A percentile compares a stretch with the other conserved stretches of the same genome.
Evolutionary conservation across 2,113 vertebrate species (phyloP).

Genomic region (Daubentonia madagascariensis): DNA sequence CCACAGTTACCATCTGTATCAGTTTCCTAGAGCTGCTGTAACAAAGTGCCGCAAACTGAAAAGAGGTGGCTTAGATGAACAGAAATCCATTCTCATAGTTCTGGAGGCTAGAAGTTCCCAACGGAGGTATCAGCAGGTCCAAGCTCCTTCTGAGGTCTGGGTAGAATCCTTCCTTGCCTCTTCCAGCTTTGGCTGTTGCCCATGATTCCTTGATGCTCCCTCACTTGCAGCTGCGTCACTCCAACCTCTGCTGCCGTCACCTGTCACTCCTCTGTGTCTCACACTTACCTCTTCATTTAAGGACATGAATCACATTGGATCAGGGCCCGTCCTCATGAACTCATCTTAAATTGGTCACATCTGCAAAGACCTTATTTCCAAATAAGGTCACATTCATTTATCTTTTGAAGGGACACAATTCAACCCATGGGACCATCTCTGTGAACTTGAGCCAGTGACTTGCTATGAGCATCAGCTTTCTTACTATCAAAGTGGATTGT

Average conservation of each 20-base stretch:
- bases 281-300: background rate
- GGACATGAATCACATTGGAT: background rate
- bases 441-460: background rate
- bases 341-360: too few species aligned
- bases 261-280: background rate
- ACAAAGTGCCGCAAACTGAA: too few species aligned
- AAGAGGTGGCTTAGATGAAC: fast-evolving
- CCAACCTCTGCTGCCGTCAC: fast-evolving
- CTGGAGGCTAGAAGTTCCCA: background rate
- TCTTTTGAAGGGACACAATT: fast-evolving
- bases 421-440: background rate
- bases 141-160: background rate
- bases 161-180: fast-evolving
- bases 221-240: fast-evolving
- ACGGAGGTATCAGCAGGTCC: fast-evolving
- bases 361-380: background rate
- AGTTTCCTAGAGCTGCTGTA: fast-evolving
- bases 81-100: background rate
- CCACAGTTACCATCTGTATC: fast-evolving
- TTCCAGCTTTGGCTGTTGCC: too few species aligned
- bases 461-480: background rate
- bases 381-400: too few species aligned
- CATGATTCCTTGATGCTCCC: background rate
- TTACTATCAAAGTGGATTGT: fast-evolving
- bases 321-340: too few species aligned